Percentiles rank a stretch among this genome's conserved stretches.
Conservation (phyloP, 2,113 vertebrate genomes). For the Thamnaconus septentrionalis region DNA sequence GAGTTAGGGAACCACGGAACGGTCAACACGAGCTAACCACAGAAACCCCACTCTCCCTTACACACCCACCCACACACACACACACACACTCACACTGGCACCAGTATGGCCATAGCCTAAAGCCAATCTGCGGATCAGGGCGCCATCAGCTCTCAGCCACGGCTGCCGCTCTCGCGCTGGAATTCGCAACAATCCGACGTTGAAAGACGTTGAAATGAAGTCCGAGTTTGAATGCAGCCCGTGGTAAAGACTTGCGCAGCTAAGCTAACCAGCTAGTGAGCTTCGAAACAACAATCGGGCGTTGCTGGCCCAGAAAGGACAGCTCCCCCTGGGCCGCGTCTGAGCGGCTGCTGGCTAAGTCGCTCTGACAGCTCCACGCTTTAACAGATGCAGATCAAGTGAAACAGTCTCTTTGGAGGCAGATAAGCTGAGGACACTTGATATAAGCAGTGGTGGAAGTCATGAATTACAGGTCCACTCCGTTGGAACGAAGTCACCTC, state of each 20-base stretch:
- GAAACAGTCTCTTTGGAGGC: slow-evolving; percentile 45
- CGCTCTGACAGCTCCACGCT: slow-evolving; percentile 79
- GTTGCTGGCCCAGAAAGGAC: slow-evolving; percentile 72
- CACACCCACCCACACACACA: slow-evolving; percentile 5
- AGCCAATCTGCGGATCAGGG: slow-evolving; percentile 19
- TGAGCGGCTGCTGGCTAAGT: slow-evolving; percentile 76
- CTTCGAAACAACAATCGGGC: slow-evolving; percentile 58
- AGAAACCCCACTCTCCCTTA: slow-evolving; percentile 48
- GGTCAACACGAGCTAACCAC: slow-evolving; percentile 64
- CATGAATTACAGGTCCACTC: too few relatives aligned
- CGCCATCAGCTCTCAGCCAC: slow-evolving; percentile 36
- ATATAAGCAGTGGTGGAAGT: not conserved
- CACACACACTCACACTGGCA: slow-evolving; percentile 16
- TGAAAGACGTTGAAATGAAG: slow-evolving; percentile 24
- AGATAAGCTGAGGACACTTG: slow-evolving; percentile 33
- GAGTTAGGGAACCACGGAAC: slow-evolving; percentile 61
- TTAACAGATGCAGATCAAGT: slow-evolving; percentile 60
- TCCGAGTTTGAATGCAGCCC: slow-evolving; percentile 26
- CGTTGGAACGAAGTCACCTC: too few relatives aligned
- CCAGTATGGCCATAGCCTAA: slow-evolving; percentile 22
- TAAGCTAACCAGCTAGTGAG: not conserved
- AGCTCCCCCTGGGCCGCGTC: slow-evolving; percentile 77
- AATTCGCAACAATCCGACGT: slow-evolving; percentile 22
- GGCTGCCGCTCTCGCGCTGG: slow-evolving; percentile 18
- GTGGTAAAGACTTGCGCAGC: not conserved